phyloP scores from a whole-genome alignment of 2,888 invertebrate genomes.

The Fragum sueziense region DNA sequence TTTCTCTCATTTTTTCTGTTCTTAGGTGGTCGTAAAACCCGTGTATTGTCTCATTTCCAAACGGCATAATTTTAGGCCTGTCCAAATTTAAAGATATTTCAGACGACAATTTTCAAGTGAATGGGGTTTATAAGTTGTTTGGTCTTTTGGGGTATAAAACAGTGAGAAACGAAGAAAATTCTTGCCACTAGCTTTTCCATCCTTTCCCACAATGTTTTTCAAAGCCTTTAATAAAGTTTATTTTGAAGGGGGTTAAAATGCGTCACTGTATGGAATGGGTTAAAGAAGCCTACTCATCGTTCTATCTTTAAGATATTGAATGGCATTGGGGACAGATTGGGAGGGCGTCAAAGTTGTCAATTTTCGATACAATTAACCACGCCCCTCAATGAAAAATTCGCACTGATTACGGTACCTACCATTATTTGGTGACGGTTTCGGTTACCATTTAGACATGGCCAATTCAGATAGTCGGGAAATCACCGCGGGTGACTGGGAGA shows the following conservation, averaged over 20 bases:
- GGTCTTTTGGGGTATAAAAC: too few relatives aligned
- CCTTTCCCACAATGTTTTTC: background rate
- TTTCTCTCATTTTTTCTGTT: too few relatives aligned
- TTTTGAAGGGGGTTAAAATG: background rate
- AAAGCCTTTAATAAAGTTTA: background rate
- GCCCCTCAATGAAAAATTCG: background rate
- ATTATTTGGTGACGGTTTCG: slow-evolving; percentile 14
- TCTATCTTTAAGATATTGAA: background rate
- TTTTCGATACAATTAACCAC: slow-evolving; percentile 6
- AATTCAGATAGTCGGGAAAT: background rate
- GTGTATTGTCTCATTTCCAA: too few relatives aligned
- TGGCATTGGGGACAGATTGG: background rate
- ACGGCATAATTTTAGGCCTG: too few relatives aligned
- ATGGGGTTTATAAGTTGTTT: too few relatives aligned
- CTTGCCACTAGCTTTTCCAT: background rate
- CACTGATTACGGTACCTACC: slow-evolving; percentile 14
- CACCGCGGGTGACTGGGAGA: background rate
- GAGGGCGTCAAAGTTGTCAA: slow-evolving; percentile 9
- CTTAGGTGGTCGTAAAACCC: too few relatives aligned
- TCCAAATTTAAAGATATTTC: too few relatives aligned
- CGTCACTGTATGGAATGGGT: too few relatives aligned
- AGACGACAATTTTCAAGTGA: too few relatives aligned
- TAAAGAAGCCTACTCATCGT: too few relatives aligned
- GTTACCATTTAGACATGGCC: background rate
- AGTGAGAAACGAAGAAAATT: background rate